Base-by-base conservation (phyloP, 2,113 vertebrate species). In the Cacatua alba region DNA sequence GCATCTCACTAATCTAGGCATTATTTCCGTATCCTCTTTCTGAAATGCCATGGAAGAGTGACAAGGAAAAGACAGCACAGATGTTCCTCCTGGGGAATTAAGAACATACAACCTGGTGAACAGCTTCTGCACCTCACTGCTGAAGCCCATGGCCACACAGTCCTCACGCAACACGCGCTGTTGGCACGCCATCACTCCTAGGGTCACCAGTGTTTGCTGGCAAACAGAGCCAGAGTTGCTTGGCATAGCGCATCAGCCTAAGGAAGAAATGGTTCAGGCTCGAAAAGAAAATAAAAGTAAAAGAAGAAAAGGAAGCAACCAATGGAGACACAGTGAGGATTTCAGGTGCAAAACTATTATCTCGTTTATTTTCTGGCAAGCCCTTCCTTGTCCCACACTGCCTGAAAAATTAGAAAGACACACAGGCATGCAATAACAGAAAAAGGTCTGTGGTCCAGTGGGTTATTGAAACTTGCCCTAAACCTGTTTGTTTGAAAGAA, bases 151-250 rank as follows among this genome's bases (percentile, higher is more conserved):
- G 23, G 23, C 18, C 2, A 2, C n/a, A 7, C 17, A 18, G 49
- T 23, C 39, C 23, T 53, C 19, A 33, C 3, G 0, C 3, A 3
- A 23, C 37, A 10, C 6, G 3, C 11, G 37, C 52, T 13, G 9
- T 9, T 3, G 2, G 25, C 31, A 46, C 1, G 2, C 13, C 43
- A 2, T 19, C 3, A 2, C 16, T 48, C 23, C 35, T 23, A 6
- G 21, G 9, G 35, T 51, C n/a, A 35, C 28, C 3, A 1, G 21
- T 14, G 3, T 23, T 11, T 16, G 9, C 37, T 64, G 57, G 17
- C 51, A 63, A 43, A n/a, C 63, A 35, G 26, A 35, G 11, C 1
- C 20, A 15, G 9, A 35, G 33, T 37, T 11, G 31, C 70, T 71
- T 37, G 55, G 43, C 18, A 10, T 2, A 29, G 44, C 39, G 5